phyloP scores from a whole-genome alignment of 2,797 vertebrate species.

The Schizothorax lantsangensis region DNA sequence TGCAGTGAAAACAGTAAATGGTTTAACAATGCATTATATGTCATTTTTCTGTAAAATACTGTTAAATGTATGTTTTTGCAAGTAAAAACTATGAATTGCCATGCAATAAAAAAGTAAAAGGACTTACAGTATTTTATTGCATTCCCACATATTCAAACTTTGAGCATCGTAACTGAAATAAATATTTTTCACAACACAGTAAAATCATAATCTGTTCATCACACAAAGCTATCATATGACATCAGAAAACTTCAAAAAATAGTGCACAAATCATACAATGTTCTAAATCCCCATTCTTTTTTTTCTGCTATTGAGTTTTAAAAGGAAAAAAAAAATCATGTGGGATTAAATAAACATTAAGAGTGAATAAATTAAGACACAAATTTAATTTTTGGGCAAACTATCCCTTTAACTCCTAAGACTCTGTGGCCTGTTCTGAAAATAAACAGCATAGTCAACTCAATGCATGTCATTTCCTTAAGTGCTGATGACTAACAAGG shows the following conservation, averaged over 20 bases:
- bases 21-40: not conserved
- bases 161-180: not conserved
- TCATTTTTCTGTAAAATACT: not conserved
- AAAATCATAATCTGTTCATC: not conserved
- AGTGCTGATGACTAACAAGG: conserved; percentile 50
- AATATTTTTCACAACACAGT: not conserved
- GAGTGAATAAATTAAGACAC: not conserved
- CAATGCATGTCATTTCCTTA: not conserved
- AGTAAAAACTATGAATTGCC: not conserved
- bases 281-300: not conserved
- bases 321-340: no score
- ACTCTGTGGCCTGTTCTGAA: not conserved
- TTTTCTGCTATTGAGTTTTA: not conserved
- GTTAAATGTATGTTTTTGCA: not conserved
- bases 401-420: not conserved
- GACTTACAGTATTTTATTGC: not conserved
- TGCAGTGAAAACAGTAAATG: not conserved
- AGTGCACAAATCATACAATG: not conserved
- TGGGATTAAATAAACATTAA: not conserved
- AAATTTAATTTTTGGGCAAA: not conserved
- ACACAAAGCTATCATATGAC: not conserved
- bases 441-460: conserved; percentile 2
- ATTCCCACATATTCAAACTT: not conserved
- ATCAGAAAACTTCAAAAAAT: not conserved
- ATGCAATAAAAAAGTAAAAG: not conserved